A percentile compares a stretch with the other conserved stretches of the same genome.
Conservation (phyloP, 2,113 vertebrate species). For the Xenopus borealis region DNA sequence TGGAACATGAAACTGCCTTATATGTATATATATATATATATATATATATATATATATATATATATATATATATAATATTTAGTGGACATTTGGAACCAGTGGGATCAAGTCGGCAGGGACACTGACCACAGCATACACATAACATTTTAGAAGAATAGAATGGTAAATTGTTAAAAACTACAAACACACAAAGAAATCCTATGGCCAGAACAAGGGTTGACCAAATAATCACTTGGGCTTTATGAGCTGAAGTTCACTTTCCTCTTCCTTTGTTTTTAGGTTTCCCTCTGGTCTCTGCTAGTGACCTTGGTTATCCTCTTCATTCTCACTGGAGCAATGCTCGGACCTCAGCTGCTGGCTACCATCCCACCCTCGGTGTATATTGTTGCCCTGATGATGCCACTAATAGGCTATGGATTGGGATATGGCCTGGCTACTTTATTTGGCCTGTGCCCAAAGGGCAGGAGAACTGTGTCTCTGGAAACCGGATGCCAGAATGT, state of each 20-base stretch:
- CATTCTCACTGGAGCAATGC: slow-evolving; percentile 90
- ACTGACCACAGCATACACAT: too few relatives aligned
- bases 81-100: too few relatives aligned
- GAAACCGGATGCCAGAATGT: slow-evolving; percentile 97
- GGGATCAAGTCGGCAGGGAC: too few relatives aligned
- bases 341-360: slow-evolving; percentile 87
- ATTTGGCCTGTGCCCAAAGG: slow-evolving; percentile 83
- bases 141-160: too few relatives aligned
- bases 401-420: slow-evolving; percentile 80
- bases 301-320: slow-evolving; percentile 88
- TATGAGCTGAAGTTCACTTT: neutral
- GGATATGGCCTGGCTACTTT: slow-evolving; percentile 85
- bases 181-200: too few relatives aligned
- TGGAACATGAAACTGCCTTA: too few relatives aligned
- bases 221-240: too few relatives aligned
- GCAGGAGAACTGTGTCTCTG: slow-evolving; percentile 84
- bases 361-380: slow-evolving; percentile 87
- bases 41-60: too few relatives aligned
- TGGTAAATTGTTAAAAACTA: too few relatives aligned
- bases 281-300: slow-evolving; percentile 91
- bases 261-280: slow-evolving; percentile 62
- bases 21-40: too few relatives aligned
- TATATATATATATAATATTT: too few relatives aligned
- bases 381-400: slow-evolving; percentile 87
- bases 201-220: too few relatives aligned